Base-by-base conservation (phyloP, 2,113 vertebrate genomes). In the Ciconia boyciana region DNA sequence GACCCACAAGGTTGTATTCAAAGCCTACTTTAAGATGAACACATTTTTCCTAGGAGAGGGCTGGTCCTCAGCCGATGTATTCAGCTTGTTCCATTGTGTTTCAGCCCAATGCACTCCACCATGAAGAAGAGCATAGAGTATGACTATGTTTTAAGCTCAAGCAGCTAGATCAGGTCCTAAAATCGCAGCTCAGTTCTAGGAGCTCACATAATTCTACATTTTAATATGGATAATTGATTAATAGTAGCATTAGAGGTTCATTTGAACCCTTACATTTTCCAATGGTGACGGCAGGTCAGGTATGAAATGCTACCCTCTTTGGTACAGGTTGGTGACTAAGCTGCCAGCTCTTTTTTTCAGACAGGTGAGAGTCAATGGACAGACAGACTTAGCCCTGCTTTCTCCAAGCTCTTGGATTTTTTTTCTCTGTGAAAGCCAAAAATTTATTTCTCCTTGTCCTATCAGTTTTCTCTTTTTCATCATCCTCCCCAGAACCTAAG, bases 91-190 rank as follows among this genome's bases (percentile, higher is more conserved):
- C 44, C 31, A 11, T 21, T 11, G 1, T 62, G 8, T 58, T 83
- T 83, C 54, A 60, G 21, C 21, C 21, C 65, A 52, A 3, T 26
- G 41, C 16, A 9, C 4, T 61, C 66, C 44, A 41, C 11, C 16
- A 4, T 19, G 48, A 77, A 46, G 31, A 41, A 10, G 1, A 62
- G 6, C 0, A 0, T n/a, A 34, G 26, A 51, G 3, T 4, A n/a
- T 13, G 48, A 32, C 18, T 34, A 6, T 19, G 4, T 46, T 87
- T 80, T 31, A 32, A 78, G 14, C 17, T 66, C 0, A 0, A 75
- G 22, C 34, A 70, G 51, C 18, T 41, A n/a, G 5, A 36, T 51
- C 41, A 54, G 15, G 22, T 62, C 32, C 36, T 58, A 48, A 72
- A 85, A 72, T 32, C 75, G 61, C 18, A 77, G 6, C 36, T 90